These are phyloP conservation scores for Euproctis similis DNA, from an alignment of 2,888 invertebrate species.

Conservation along the genomic window DNA sequence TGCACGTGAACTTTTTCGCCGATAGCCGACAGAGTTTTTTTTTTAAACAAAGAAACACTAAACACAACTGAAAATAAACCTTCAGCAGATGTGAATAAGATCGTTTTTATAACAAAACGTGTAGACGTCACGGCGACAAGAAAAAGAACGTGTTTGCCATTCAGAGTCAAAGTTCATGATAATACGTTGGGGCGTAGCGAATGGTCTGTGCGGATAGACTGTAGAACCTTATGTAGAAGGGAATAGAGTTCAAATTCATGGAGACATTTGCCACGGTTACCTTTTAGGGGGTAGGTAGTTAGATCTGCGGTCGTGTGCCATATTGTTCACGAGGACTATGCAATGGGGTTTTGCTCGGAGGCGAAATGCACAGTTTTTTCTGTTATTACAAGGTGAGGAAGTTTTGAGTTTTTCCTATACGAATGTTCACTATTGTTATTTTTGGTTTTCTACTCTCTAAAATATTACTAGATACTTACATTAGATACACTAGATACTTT, in stretches of 20 bases:
- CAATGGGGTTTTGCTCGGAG: constrained; percentile 29
- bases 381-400: constrained; percentile 52
- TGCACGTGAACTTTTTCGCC: constrained; percentile 46
- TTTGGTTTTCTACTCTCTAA: too few relatives aligned
- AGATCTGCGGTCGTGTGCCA: constrained; percentile 48
- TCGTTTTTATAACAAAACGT: constrained; percentile 20
- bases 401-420: too few relatives aligned
- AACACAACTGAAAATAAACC: constrained; percentile 22
- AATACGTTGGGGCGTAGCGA: constrained; percentile 40
- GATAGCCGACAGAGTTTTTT: constrained; percentile 30
- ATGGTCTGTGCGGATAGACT: constrained; percentile 13
- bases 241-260: constrained; percentile 32
- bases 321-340: constrained; percentile 35
- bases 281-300: too few relatives aligned
- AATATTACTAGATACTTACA: too few relatives aligned
- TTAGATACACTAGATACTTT: too few relatives aligned
- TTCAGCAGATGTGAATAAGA: constrained; percentile 20
- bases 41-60: constrained; percentile 31
- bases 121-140: constrained; percentile 25
- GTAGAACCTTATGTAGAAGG: constrained; percentile 22
- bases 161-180: constrained; percentile 58
- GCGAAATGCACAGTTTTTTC: constrained; percentile 42
- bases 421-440: too few relatives aligned
- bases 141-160: constrained; percentile 36
- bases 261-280: constrained; percentile 9